These are phyloP conservation scores for Sebastes kiyomatsui DNA, from an alignment of 2,797 vertebrate genomes.

Conservation along the genomic window DNA sequence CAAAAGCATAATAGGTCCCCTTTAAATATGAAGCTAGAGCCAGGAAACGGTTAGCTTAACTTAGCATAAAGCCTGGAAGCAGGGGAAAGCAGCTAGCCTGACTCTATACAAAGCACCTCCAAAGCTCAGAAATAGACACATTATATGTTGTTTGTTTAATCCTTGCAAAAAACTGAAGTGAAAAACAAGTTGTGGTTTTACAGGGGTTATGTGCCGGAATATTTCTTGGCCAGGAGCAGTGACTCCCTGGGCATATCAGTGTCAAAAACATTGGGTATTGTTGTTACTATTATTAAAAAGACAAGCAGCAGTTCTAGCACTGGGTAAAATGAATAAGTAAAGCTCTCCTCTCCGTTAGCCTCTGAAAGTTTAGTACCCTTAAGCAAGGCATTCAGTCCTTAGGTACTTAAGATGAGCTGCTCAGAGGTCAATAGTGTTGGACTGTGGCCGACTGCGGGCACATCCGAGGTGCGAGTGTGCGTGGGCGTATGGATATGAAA, in stretches of 20 bases:
- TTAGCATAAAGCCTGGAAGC: not conserved
- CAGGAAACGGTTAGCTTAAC: not conserved
- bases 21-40: not conserved
- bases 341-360: conserved; percentile 3
- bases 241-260: not conserved
- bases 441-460: conserved; percentile 25
- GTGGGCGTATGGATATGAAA: conserved; percentile 58
- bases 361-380: conserved; percentile 17
- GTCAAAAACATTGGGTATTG: not conserved
- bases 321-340: conserved; percentile 18
- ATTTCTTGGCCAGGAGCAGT: not conserved
- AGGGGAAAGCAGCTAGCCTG: not conserved
- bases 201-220: not conserved
- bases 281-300: not conserved
- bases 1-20: too few relatives aligned
- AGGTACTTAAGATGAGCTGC: conserved; percentile 34
- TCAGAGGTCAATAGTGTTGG: conserved; percentile 50
- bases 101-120: not conserved
- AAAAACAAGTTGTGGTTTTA: not conserved
- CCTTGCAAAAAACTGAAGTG: not conserved
- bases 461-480: conserved; percentile 19
- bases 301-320: not conserved
- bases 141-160: not conserved
- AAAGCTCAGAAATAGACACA: not conserved
- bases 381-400: conserved; percentile 37